Evolutionary conservation across 1,140 invertebrate species (phyloP).

Genomic region (Scaptomyza graminum): DNA sequence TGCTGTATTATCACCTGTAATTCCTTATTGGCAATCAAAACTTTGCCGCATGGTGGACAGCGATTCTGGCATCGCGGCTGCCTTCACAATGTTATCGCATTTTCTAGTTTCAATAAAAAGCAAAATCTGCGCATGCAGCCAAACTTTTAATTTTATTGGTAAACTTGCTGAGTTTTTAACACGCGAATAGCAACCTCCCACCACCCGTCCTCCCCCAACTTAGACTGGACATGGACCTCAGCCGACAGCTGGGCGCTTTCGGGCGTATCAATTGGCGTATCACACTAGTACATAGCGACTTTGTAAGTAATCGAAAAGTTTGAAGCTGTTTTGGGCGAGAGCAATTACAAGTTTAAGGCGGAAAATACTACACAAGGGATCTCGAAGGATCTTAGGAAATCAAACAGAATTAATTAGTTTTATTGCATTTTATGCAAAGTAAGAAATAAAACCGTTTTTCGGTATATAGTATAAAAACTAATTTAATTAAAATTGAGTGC

Average conservation of each 20-base stretch:
- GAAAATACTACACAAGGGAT: constrained; percentile 15
- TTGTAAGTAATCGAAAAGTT: constrained; percentile 41
- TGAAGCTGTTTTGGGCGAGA: constrained; percentile 17
- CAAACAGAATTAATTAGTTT: constrained; percentile 2
- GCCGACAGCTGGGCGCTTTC: background rate
- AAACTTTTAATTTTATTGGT: constrained; percentile 82
- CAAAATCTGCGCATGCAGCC: constrained; percentile 73
- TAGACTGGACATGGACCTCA: constrained; percentile 9
- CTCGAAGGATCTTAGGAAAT: background rate
- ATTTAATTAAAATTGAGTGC: background rate
- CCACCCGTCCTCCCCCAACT: background rate
- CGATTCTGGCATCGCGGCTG: constrained; percentile 5
- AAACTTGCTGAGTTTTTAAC: constrained; percentile 65
- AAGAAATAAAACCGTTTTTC: background rate
- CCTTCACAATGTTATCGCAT: constrained; percentile 54
- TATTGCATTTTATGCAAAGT: background rate
- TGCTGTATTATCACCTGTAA: constrained; percentile 82
- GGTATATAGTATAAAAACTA: background rate
- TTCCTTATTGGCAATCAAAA: constrained; percentile 83
- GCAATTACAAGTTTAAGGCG: constrained; percentile 10
- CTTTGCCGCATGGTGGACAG: constrained; percentile 50
- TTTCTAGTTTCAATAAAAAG: constrained; percentile 79
- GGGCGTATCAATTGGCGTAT: constrained; percentile 13
- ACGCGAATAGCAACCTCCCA: background rate
- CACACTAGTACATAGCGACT: constrained; percentile 6